A percentile compares a stretch with the other conserved stretches of the same genome.
phyloP scores from a whole-genome alignment of 2,888 invertebrate species.

The Sarcophaga variegata region DNA sequence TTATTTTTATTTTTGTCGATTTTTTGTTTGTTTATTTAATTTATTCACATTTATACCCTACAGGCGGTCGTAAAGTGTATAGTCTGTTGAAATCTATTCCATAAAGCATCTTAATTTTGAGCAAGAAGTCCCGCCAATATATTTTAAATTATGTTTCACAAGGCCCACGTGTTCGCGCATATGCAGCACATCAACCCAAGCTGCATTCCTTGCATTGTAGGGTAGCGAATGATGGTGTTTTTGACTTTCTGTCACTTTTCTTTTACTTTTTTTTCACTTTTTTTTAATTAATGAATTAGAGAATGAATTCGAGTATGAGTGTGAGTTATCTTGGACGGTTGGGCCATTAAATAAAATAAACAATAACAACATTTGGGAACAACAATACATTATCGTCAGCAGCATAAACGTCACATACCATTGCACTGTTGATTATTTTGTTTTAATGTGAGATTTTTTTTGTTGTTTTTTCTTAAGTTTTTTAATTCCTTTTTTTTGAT shows the following conservation, averaged over 20 bases:
- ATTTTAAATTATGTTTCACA: too few species aligned
- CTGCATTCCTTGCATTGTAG: too few species aligned
- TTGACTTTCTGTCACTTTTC: too few species aligned
- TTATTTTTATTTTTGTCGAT: constrained; percentile 5
- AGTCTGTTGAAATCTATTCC: too few species aligned
- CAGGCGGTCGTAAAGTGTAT: too few species aligned
- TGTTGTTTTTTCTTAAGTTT: not conserved
- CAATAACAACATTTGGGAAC: constrained; percentile 26
- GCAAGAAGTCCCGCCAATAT: too few species aligned
- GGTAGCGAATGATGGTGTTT: too few species aligned
- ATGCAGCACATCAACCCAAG: too few species aligned
- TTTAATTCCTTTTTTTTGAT: not conserved
- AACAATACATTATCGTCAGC: constrained; percentile 5
- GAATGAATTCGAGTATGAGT: not conserved
- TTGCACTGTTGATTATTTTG: not conserved
- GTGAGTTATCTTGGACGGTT: not conserved
- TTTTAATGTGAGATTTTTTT: constrained; percentile 17
- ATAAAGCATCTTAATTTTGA: too few species aligned
- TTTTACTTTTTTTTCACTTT: not conserved
- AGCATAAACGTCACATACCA: constrained; percentile 14
- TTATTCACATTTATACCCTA: not conserved
- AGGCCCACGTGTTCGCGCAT: too few species aligned
- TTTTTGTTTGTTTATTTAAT: constrained; percentile 15
- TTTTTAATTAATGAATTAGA: constrained; percentile 33
- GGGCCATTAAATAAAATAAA: constrained; percentile 12